Conservation (phyloP, 2,797 vertebrate genomes). For the Enteromius trimaculatus region DNA sequence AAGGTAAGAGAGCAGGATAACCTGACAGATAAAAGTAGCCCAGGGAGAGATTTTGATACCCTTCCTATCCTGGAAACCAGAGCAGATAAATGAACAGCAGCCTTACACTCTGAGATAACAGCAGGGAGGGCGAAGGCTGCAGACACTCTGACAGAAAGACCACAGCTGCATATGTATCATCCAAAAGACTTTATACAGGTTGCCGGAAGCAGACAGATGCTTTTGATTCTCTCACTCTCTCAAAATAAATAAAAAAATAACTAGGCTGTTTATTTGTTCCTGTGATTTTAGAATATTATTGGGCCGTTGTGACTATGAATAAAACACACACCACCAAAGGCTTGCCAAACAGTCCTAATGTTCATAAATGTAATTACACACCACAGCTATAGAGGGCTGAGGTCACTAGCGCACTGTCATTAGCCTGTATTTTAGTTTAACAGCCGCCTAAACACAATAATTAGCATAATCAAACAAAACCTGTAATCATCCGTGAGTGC, state of each 20-base stretch:
- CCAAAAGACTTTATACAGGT: not conserved
- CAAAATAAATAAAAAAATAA: not conserved
- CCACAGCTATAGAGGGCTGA: conserved; percentile 6
- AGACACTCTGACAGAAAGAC: conserved; percentile 15
- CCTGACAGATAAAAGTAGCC: not conserved
- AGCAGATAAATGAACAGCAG: not conserved
- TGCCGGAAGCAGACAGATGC: not conserved
- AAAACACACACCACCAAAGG: not conserved
- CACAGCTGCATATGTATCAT: conserved; percentile 5
- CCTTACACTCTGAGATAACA: conserved; percentile 2
- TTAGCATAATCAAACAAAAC: conserved; percentile 31
- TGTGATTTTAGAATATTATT: not conserved
- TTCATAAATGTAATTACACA: conserved; percentile 36
- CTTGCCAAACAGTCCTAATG: not conserved
- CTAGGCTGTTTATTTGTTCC: not conserved
- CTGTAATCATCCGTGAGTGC: not conserved
- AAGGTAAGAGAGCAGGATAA: conserved; percentile 8
- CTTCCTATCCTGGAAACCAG: conserved; percentile 12
- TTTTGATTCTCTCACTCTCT: not conserved
- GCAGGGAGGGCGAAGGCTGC: not conserved
- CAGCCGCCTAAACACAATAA: conserved; percentile 35
- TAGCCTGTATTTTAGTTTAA: conserved; percentile 35
- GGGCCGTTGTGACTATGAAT: not conserved
- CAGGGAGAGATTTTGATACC: not conserved
- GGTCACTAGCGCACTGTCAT: conserved; percentile 22